Evolutionary conservation across 2,888 invertebrate species (phyloP), one percentile per base, ranked within the genome.

Genomic region (Tinea semifulvella): DNA sequence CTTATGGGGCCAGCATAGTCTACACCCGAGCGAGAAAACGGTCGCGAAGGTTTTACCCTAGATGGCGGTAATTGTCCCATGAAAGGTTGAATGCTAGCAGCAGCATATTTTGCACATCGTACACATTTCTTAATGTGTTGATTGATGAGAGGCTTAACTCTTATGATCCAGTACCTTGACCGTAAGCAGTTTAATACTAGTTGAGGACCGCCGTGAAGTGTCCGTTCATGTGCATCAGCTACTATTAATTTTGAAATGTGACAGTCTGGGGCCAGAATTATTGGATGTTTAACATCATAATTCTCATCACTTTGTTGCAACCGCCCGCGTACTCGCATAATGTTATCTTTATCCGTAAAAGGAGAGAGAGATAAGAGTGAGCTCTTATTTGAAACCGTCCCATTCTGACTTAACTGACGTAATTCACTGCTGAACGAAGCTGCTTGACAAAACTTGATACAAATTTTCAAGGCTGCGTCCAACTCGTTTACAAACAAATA

Each of bases 171-270:
- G 17, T 48, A 57, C 40, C 47, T 50, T 1, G 48, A 17, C 16
- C 52, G 39, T 4, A 57, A 7, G 20, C 46, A 54, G 40, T 48
- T 52, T 0, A 54, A 11, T 44, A 51, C 54, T 1, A 53, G 3
- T n/a, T 52, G 53, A 2, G 51, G 49, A 5, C 55, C 55, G 4
- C 57, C 57, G 46, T 58, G 58, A 2, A 56, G 17, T 2, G 52
- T 53, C 25, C 27, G 47, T 3, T n/a, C n/a, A n/a, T n/a, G n/a
- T n/a, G n/a, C n/a, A n/a, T n/a, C n/a, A n/a, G n/a, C n/a, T n/a
- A n/a, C n/a, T n/a, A n/a, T n/a, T n/a, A n/a, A n/a, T n/a, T n/a
- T n/a, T n/a, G n/a, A n/a, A n/a, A n/a, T n/a, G n/a, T n/a, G n/a
- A n/a, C n/a, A n/a, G n/a, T n/a, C n/a, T n/a, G n/a, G n/a, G n/a